Percentiles rank a stretch among this genome's conserved stretches.
phyloP scores from a whole-genome alignment of 37 sponge, comb jelly and placozoan species.

The Halisarca cf. caerulea region DNA sequence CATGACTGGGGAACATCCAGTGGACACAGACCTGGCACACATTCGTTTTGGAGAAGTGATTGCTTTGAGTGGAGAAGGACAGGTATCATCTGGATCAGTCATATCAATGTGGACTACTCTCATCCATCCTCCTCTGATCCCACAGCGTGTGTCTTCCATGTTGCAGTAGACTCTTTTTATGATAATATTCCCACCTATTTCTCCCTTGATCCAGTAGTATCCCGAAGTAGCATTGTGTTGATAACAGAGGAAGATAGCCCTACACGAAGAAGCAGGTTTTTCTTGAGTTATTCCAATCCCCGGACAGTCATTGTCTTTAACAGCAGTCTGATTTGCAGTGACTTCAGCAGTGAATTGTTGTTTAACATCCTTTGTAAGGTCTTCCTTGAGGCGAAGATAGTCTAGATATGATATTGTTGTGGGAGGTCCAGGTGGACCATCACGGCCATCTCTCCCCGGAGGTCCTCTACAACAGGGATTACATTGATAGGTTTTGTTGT shows the following conservation, averaged over 20 bases:
- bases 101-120: slow-evolving; percentile 15
- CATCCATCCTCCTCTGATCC: slow-evolving; percentile 13
- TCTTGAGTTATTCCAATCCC: neutral
- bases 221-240: neutral
- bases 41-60: neutral
- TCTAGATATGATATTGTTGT: neutral
- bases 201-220: neutral
- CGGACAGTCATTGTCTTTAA: neutral
- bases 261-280: neutral
- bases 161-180: neutral
- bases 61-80: neutral
- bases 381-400: neutral
- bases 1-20: neutral
- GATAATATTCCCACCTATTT: neutral
- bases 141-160: slow-evolving; percentile 24
- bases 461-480: neutral
- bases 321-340: neutral
- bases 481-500: too few species aligned
- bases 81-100: neutral
- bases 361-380: neutral
- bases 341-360: neutral
- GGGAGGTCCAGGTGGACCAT: neutral
- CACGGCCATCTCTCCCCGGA: neutral
- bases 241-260: neutral
- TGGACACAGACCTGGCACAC: neutral